phyloP scores from a whole-genome alignment of 1,140 invertebrate genomes.

The Polypedilum vanderplanki region DNA sequence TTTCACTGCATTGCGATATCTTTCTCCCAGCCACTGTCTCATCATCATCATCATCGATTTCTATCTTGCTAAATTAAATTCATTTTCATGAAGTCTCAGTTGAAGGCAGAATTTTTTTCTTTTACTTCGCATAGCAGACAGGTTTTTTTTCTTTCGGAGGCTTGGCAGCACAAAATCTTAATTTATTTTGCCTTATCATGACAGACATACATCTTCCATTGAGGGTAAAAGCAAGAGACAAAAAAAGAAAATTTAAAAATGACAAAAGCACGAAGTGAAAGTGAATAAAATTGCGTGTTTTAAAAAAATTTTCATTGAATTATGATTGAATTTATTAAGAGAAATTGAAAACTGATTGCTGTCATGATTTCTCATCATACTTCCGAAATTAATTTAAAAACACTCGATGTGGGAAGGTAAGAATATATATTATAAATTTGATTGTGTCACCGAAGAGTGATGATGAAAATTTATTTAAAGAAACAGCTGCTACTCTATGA shows the following conservation, averaged over 20 bases:
- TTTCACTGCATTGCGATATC: not conserved
- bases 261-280: too few species aligned
- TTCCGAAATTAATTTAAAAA: constrained; percentile 17
- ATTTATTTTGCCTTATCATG: not conserved
- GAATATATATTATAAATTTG: not conserved
- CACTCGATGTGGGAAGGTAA: not conserved
- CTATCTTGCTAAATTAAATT: constrained; percentile 17
- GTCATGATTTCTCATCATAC: constrained; percentile 15
- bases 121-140: not conserved
- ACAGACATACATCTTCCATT: not conserved
- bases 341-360: not conserved
- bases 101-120: not conserved
- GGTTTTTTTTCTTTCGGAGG: not conserved
- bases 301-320: too few species aligned
- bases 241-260: too few species aligned
- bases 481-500: not conserved
- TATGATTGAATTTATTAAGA: constrained; percentile 7
- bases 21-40: not conserved
- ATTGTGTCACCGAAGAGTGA: not conserved
- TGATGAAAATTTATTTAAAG: constrained; percentile 2
- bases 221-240: too few species aligned
- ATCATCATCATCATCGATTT: constrained; percentile 20
- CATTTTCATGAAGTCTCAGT: not conserved
- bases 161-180: not conserved
- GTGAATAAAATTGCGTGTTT: too few species aligned